Conservation (phyloP, 2,888 invertebrate species). For the Eucera pruinosa region DNA sequence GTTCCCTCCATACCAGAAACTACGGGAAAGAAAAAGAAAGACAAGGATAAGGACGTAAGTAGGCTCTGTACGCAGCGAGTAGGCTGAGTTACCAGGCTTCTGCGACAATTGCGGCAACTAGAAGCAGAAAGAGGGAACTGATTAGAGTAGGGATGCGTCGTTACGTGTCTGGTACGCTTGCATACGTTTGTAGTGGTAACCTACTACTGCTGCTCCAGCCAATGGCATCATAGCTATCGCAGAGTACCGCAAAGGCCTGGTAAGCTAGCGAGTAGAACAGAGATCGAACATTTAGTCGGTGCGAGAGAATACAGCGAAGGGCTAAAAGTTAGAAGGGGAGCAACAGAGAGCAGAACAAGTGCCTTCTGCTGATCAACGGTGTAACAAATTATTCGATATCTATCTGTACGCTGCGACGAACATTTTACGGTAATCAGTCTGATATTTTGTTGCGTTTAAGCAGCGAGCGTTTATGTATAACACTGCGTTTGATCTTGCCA, state of each 20-base stretch:
- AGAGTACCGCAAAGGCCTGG: too few relatives aligned
- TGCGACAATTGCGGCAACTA: too few relatives aligned
- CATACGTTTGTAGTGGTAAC: too few relatives aligned
- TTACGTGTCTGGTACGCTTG: too few relatives aligned
- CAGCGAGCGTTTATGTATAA: neutral
- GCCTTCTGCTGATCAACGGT: constrained; percentile 53
- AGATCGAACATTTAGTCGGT: neutral
- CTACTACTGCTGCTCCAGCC: too few relatives aligned
- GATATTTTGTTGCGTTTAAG: neutral
- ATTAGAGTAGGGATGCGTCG: too few relatives aligned
- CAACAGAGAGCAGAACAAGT: constrained; percentile 41
- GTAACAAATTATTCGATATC: constrained; percentile 48
- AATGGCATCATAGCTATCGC: too few relatives aligned
- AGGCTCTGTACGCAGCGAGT: neutral
- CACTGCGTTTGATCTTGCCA: neutral
- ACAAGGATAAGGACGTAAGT: constrained; percentile 28
- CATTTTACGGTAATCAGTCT: constrained; percentile 51
- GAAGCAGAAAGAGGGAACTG: too few relatives aligned
- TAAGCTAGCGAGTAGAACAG: constrained; percentile 23
- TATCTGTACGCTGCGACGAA: constrained; percentile 8
- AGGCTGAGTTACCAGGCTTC: too few relatives aligned
- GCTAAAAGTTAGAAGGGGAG: constrained; percentile 15
- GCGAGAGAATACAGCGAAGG: constrained; percentile 19
- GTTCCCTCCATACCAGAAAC: constrained; percentile 24
- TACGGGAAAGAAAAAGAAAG: constrained; percentile 21